Evolutionary conservation across 2,113 vertebrate genomes (phyloP), one percentile per base, ranked within the genome.

Genomic region (Campylomormyrus numenius): DNA sequence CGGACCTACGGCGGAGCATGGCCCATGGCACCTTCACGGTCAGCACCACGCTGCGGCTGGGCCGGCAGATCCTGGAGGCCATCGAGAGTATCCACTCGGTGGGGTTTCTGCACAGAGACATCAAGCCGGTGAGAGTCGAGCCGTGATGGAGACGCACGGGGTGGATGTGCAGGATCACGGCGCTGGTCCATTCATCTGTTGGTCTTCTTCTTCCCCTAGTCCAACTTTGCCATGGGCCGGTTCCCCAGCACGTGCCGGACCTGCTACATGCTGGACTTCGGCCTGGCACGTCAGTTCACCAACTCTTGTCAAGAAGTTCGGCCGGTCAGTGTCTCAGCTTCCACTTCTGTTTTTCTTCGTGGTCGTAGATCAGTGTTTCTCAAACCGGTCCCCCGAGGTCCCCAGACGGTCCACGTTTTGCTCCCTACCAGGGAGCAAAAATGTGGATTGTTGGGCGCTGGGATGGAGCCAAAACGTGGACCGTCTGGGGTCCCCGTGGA

Each of bases 241-340:
- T 99, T 98, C 93, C 98, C 98, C 89, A 99, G 97, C 93, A 99
- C 98, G 13, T 98, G 97, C 92, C 97, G 98, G 88, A 99, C 98
- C 91, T 99, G 98, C 95, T 99, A 97, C 92, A 99, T 99, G 98
- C 96, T 99, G 95, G 98, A 99, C 95, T 99, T 99, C 92, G 98
- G 98, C 94, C 96, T 99, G 93, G 98, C 98, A 83, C 97, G 98
- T 49, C 98, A 99, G 91, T 99, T 99, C 96, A 99, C 98, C 93
- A 99, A 98, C 95, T 99, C 98, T 2, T 98, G 97, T 95, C 98
- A 98, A 92, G 98, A 99, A 92, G 98, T 99, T 94, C 97, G 98
- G 96, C 98, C 98, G 93, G 98, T 99, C 95, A 99, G 98, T 95
- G 90, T 90, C 89, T 91, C 58, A 89, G 90, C 87, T 90, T 46